Percentiles rank a stretch among this genome's conserved stretches.
These are phyloP conservation scores for Tetrax tetrax DNA, from an alignment of 2,113 vertebrate species.

Conservation along the genomic window DNA sequence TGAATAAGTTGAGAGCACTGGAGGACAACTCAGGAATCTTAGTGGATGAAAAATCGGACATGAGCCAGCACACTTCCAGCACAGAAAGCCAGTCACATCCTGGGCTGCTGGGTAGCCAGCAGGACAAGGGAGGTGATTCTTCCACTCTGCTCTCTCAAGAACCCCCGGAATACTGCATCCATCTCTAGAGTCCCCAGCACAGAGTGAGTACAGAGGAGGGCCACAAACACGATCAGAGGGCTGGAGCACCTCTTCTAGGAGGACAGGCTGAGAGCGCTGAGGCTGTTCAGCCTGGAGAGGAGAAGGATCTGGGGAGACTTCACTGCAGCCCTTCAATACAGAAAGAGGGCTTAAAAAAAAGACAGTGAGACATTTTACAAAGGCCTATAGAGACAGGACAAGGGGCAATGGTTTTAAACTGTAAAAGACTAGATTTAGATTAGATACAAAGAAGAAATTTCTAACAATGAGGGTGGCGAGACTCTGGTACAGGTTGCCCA, in stretches of 20 bases:
- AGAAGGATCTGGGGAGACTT: neutral
- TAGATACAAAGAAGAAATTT: neutral
- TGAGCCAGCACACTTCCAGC: neutral
- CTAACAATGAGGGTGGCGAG: neutral
- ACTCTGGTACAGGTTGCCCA: neutral
- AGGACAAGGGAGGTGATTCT: neutral
- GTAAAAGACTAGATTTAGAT: neutral
- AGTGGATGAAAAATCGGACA: neutral
- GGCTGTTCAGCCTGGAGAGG: neutral
- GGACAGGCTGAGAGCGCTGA: neutral
- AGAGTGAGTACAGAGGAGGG: neutral
- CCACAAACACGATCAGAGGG: neutral
- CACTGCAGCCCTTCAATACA: neutral
- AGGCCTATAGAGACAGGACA: neutral
- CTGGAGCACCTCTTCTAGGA: neutral
- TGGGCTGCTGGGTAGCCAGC: neutral
- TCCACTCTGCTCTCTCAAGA: neutral
- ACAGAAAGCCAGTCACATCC: neutral
- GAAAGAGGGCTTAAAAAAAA: neutral
- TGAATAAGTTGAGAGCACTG: neutral
- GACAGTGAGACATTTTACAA: neutral
- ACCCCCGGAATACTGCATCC: neutral
- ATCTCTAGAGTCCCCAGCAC: neutral
- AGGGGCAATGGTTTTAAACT: neutral
- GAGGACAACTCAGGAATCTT: neutral